A percentile compares a stretch with the other conserved stretches of the same genome.
Evolutionary conservation across 1,140 invertebrate species (phyloP).

Genomic region (Drosophila bocqueti): DNA sequence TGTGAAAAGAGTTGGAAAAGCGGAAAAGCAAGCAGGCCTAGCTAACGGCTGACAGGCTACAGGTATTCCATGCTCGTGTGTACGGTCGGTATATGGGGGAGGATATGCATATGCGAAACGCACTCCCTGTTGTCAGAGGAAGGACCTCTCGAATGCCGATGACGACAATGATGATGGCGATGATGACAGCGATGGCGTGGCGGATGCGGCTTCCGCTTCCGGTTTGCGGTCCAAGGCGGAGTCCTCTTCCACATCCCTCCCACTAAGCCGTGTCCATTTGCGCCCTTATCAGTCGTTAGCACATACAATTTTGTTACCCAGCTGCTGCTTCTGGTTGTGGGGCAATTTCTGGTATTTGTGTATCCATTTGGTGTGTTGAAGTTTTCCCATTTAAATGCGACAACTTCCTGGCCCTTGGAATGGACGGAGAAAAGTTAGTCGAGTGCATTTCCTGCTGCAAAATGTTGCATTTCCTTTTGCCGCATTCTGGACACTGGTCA

Average conservation of each 20-base stretch:
- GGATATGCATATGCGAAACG: constrained; percentile 12
- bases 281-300: constrained; percentile 52
- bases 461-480: constrained; percentile 71
- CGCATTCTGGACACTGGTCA: constrained; percentile 22
- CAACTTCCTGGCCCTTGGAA: constrained; percentile 60
- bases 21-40: constrained; percentile 45
- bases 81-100: background rate
- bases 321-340: constrained; percentile 4
- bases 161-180: constrained; percentile 28
- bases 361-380: constrained; percentile 54
- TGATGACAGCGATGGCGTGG: constrained; percentile 44
- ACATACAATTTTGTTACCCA: constrained; percentile 22
- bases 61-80: constrained; percentile 8
- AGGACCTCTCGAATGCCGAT: constrained; percentile 35
- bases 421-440: constrained; percentile 50
- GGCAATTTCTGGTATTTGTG: constrained; percentile 37
- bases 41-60: constrained; percentile 31
- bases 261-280: constrained; percentile 47
- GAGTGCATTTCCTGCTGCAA: constrained; percentile 67
- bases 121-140: constrained; percentile 18
- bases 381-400: constrained; percentile 72
- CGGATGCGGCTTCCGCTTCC: constrained; percentile 54
- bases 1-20: constrained; percentile 52
- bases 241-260: background rate
- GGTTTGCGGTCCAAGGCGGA: constrained; percentile 32